Conservation (phyloP, 2,888 invertebrate genomes). For the Chrysomela aeneicollis region DNA sequence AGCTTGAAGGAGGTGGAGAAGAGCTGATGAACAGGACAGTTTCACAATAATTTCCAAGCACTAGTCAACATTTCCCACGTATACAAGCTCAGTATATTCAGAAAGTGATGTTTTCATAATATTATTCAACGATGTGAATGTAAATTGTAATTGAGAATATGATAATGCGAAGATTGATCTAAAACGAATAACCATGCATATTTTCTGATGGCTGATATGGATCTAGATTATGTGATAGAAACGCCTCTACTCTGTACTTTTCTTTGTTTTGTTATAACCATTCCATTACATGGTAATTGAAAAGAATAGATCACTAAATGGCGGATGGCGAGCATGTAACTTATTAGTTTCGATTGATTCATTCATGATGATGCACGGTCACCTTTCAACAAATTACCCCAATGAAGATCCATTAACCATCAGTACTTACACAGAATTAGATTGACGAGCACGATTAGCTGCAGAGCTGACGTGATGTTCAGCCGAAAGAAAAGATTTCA, state of each 20-base stretch:
- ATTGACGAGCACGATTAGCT: background rate
- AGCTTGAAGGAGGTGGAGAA: too few relatives aligned
- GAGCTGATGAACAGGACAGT: too few relatives aligned
- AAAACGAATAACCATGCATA: background rate
- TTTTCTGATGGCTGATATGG: background rate
- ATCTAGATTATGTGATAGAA: background rate
- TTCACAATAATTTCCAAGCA: too few relatives aligned
- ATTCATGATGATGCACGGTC: background rate
- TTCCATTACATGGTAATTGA: background rate
- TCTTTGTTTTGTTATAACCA: background rate
- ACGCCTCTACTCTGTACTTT: background rate
- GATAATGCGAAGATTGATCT: too few relatives aligned
- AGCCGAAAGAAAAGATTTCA: conserved; percentile 18
- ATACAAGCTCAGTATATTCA: too few relatives aligned
- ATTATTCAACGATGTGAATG: too few relatives aligned
- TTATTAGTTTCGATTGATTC: conserved; percentile 5
- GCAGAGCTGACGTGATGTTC: conserved; percentile 15
- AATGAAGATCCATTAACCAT: background rate
- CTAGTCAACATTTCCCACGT: too few relatives aligned
- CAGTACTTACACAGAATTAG: background rate
- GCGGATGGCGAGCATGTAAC: background rate
- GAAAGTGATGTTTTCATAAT: too few relatives aligned
- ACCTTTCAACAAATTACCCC: conserved; percentile 2
- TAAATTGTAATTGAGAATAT: too few relatives aligned
- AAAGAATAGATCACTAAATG: background rate